Base-by-base conservation (phyloP, 2,888 invertebrate species). In the Ariolimax columbianus region DNA sequence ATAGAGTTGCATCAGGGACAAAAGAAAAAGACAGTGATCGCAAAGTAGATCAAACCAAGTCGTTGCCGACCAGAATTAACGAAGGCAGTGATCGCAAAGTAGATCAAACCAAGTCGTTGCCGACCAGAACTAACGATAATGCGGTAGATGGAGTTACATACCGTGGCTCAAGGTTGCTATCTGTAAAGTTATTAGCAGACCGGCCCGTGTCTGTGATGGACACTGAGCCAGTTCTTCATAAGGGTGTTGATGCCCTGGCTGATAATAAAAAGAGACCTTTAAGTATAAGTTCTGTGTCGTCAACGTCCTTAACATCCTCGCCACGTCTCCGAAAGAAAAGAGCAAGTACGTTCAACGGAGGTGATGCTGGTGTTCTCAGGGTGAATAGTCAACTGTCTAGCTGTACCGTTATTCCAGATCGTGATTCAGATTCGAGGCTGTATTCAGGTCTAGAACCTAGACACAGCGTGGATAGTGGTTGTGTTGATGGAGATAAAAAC, bases 231-330 rank as follows among this genome's bases (percentile, higher is more conserved):
- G 11, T 17, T 33, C 26, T 23, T 14, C 4, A 26, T 17, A 77
- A 1, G 14, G 14, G n/a, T 11, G 47, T 43, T 38, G 11, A 33
- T 1, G 43, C 77, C 55, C 23, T 40, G 30, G 47, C 38, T 38
- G 72, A 79, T 36, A 72, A 84, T 55, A 88, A 87, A 86, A 93
- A 93, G 87, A 88, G 94, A 36, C 94, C 94, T 11, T 89, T 94
- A 72, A 94, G 94, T 88, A 90, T 93, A 80, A 93, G 93, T 84
- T 94, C 94, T 14, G 92, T 93, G 86, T 94, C 94, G 4, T 94
- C 94, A 0, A 91, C 93, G 11, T 91, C 92, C 19, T 91, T 92
- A 26, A 59, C 79, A 7, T 79, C 84, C 0, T 47, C 79, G 40
- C 79, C 84, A 17, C 70, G 84, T 36, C 63, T 84, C 4, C 68